Evolutionary conservation across 2,888 invertebrate genomes (phyloP).

Genomic region (Mesochorus sp.): DNA sequence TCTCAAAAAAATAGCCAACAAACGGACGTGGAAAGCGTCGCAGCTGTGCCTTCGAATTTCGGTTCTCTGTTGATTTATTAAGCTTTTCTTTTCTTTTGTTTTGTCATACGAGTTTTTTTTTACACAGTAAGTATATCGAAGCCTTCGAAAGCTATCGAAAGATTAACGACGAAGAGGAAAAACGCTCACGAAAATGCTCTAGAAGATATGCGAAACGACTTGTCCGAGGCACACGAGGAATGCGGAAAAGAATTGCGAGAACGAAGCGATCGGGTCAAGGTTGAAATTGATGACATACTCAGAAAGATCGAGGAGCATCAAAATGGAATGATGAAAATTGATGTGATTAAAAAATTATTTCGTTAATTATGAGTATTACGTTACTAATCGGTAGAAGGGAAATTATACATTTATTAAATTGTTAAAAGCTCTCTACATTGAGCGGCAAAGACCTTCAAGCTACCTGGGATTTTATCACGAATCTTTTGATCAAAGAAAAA

Average conservation of each 20-base stretch:
- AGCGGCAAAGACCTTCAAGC: slow-evolving; percentile 44
- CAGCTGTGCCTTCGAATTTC: slow-evolving; percentile 54
- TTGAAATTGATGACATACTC: slow-evolving; percentile 51
- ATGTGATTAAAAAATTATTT: slow-evolving; percentile 38
- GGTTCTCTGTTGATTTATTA: slow-evolving; percentile 12
- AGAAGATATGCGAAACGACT: slow-evolving; percentile 59
- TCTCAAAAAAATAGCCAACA: background rate
- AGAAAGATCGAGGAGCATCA: slow-evolving; percentile 42
- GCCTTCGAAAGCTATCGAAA: slow-evolving; percentile 60
- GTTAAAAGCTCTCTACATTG: slow-evolving; percentile 35
- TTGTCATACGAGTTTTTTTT: background rate
- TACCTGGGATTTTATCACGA: slow-evolving; percentile 46
- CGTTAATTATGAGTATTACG: background rate
- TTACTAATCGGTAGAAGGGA: too few species aligned
- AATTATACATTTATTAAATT: background rate
- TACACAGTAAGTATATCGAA: slow-evolving; percentile 60
- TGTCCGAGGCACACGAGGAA: slow-evolving; percentile 40
- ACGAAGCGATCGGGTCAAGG: slow-evolving; percentile 49
- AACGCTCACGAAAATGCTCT: slow-evolving; percentile 55
- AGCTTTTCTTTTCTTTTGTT: background rate
- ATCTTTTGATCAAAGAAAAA: slow-evolving; percentile 50
- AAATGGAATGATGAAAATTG: slow-evolving; percentile 28
- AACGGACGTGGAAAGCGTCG: slow-evolving; percentile 33
- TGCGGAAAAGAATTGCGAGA: slow-evolving; percentile 54
- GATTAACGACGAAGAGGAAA: slow-evolving; percentile 54